phyloP scores from a whole-genome alignment of 2,113 vertebrate genomes.

The Notothenia rossii region DNA sequence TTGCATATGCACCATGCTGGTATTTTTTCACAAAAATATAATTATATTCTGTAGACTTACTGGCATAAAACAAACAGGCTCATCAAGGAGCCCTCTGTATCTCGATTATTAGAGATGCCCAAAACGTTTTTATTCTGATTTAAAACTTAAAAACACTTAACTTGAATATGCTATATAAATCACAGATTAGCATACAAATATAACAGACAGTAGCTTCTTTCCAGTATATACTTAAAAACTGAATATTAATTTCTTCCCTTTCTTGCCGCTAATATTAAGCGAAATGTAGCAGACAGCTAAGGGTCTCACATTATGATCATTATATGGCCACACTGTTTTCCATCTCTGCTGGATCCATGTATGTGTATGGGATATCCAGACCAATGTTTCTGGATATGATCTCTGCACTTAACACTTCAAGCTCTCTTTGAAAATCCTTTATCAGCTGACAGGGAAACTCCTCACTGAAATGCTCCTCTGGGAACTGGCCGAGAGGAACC shows the following conservation, averaged over 20 bases:
- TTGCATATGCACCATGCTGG: too few species aligned
- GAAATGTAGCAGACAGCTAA: background rate
- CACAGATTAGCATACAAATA: background rate
- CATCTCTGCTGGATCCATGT: slow-evolving; percentile 49
- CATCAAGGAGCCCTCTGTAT: too few species aligned
- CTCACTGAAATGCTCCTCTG: slow-evolving; percentile 61
- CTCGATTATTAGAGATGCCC: too few species aligned
- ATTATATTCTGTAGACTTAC: too few species aligned
- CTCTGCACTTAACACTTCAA: slow-evolving; percentile 15
- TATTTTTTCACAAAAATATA: too few species aligned
- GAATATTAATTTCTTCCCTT: background rate
- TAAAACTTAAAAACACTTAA: background rate
- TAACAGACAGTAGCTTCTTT: background rate
- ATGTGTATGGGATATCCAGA: slow-evolving; percentile 60
- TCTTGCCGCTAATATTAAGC: background rate
- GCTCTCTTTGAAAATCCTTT: slow-evolving; percentile 49
- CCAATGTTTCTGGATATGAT: slow-evolving; percentile 60
- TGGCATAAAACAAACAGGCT: too few species aligned
- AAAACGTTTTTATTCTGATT: too few species aligned
- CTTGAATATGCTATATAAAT: too few species aligned
- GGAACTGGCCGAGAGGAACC: slow-evolving; percentile 46
- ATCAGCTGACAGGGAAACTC: slow-evolving; percentile 20
- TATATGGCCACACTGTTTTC: slow-evolving; percentile 72
- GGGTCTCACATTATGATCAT: background rate
- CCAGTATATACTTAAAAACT: background rate